Percentiles rank a stretch among this genome's conserved stretches.
Evolutionary conservation across 2,113 vertebrate species (phyloP).

Genomic region (Herpailurus yagouaroundi): DNA sequence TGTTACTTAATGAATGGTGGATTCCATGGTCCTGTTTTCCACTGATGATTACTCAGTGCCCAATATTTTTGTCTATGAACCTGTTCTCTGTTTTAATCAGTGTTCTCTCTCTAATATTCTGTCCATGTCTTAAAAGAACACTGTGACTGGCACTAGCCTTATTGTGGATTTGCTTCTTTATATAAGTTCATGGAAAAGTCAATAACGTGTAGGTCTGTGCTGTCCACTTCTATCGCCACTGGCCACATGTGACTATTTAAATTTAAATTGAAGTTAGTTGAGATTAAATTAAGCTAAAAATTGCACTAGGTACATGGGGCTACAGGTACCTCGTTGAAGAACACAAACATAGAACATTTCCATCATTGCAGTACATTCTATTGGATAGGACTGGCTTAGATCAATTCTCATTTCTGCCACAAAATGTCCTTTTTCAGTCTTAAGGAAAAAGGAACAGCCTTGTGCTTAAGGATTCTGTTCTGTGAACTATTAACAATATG

Average conservation of each 20-base stretch:
- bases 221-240: neutral
- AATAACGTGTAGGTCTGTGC: neutral
- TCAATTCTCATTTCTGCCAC: neutral
- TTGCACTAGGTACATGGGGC: neutral
- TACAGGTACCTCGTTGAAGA: neutral
- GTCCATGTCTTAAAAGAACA: neutral
- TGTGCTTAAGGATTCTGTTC: neutral
- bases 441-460: neutral
- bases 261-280: conserved; percentile 7
- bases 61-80: neutral
- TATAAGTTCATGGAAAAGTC: neutral
- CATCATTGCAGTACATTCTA: neutral
- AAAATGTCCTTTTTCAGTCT: neutral
- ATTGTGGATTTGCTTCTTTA: neutral
- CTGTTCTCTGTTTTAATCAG: neutral
- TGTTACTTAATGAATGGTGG: neutral
- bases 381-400: neutral
- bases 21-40: neutral
- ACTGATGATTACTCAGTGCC: neutral
- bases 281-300: conserved; percentile 15
- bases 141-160: neutral
- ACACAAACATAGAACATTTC: neutral
- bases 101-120: neutral
- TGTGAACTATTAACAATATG: neutral
- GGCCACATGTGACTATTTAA: neutral